Evolutionary conservation across 2,113 vertebrate genomes (phyloP), one percentile per base, ranked within the genome.

Genomic region (Corythornis vintsioides): DNA sequence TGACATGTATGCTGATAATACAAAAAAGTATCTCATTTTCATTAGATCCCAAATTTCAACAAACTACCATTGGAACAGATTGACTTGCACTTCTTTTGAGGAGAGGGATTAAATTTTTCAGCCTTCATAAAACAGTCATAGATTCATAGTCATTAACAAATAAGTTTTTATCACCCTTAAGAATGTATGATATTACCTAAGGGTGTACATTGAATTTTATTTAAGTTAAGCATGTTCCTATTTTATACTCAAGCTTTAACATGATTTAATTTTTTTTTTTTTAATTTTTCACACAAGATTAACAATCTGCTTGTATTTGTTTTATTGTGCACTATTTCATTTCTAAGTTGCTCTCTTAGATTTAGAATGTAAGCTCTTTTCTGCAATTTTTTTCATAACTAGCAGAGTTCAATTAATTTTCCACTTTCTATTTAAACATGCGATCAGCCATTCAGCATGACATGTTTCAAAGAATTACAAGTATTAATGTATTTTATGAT

Each of bases 201-300:
- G 63, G 84, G n/a, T 79, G 83, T 91, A 93, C 96, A 69, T 93
- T 94, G 96, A 92, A n/a, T 95, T 96, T 96, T 96, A 93, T 92
- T 29, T 95, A 88, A 33, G 22, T 86, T 96, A 96, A 95, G 52
- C 42, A 93, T 67, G 94, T 96, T 92, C 95, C 88, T 96, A 95
- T 94, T 96, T 97, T 94, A 94, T 83, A 95, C 92, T 94, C 88
- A 92, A 91, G 15, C 25, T 93, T 95, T 94, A 97, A 90, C 56
- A 90, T 66, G 33, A 12, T 87, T 97, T 97, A n/a, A n/a, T n/a
- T 95, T 48, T 94, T 95, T 96, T 70, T 93, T 90, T 96, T 71
- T 93, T 89, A 33, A 87, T 96, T 97, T 84, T 95, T 91, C 91
- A 88, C n/a, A 90, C 55, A 95, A 95, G 86, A 96, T 92, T 95